Conservation (phyloP, 2,888 invertebrate genomes). For the Seira musarum region DNA sequence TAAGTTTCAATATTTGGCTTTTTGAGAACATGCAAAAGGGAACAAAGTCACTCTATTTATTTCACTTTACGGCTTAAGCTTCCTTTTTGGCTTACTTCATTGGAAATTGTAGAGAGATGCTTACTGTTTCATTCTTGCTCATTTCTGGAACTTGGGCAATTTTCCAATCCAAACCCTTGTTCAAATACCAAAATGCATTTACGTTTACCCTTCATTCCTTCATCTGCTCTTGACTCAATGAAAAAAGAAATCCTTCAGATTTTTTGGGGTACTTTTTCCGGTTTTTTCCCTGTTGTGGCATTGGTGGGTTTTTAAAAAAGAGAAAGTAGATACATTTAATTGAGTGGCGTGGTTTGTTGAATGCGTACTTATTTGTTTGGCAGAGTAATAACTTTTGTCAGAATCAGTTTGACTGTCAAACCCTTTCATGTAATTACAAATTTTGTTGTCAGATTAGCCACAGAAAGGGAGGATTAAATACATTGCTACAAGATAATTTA, state of each 20-base stretch:
- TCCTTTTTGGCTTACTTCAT: not conserved
- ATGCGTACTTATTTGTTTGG: too few species aligned
- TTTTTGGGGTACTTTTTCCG: too few species aligned
- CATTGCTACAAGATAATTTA: not conserved
- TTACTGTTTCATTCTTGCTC: not conserved
- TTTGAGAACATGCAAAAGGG: not conserved
- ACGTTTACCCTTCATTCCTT: too few species aligned
- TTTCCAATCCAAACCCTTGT: not conserved
- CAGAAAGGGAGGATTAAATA: not conserved
- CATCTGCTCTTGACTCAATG: too few species aligned
- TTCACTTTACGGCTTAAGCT: not conserved
- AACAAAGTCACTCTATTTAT: not conserved
- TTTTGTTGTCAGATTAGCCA: not conserved
- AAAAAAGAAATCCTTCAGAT: too few species aligned
- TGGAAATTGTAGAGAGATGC: not conserved
- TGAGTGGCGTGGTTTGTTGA: too few species aligned
- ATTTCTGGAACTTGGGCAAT: not conserved
- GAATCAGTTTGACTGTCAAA: slow-evolving; percentile 2
- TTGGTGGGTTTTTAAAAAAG: too few species aligned
- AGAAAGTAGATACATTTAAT: too few species aligned
- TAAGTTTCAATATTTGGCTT: not conserved
- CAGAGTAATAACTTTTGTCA: too few species aligned
- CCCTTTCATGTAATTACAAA: slow-evolving; percentile 2
- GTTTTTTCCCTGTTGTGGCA: too few species aligned
- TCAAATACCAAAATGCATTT: not conserved